Percentiles rank a stretch among this genome's conserved stretches.
These are phyloP conservation scores for Neosilurus hyrtlii DNA, from an alignment of 2,797 vertebrate species.

Conservation along the genomic window DNA sequence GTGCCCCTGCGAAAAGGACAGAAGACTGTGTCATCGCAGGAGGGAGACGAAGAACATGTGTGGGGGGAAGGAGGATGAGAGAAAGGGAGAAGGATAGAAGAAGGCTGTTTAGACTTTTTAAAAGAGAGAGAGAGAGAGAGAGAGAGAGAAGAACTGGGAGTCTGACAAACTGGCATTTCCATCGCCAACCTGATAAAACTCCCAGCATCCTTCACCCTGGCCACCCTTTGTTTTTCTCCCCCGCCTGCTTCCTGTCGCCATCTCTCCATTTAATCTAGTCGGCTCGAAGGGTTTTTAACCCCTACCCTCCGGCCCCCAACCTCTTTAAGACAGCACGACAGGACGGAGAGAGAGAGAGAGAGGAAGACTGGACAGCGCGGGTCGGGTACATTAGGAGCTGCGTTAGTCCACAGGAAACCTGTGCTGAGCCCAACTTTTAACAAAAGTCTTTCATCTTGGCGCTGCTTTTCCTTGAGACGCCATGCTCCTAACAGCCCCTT, in stretches of 20 bases:
- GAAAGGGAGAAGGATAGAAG: slow-evolving; percentile 31
- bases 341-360: slow-evolving; percentile 61
- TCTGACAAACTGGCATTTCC: slow-evolving; percentile 94
- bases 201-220: slow-evolving; percentile 71
- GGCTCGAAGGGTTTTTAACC: slow-evolving; percentile 81
- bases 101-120: slow-evolving; percentile 80
- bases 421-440: slow-evolving; percentile 79
- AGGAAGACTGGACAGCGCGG: slow-evolving; percentile 37
- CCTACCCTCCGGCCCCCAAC: background rate
- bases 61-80: slow-evolving; percentile 13
- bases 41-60: slow-evolving; percentile 28
- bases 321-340: slow-evolving; percentile 71
- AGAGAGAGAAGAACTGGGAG: slow-evolving; percentile 69
- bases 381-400: slow-evolving; percentile 32
- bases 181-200: slow-evolving; percentile 86
- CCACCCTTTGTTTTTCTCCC: slow-evolving; percentile 93
- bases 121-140: background rate
- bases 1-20: slow-evolving; percentile 79
- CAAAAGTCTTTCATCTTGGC: slow-evolving; percentile 94
- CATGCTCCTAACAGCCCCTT: slow-evolving; percentile 82
- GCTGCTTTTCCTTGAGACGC: slow-evolving; percentile 80
- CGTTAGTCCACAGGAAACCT: slow-evolving; percentile 85
- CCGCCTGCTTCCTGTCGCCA: slow-evolving; percentile 99
- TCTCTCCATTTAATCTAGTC: slow-evolving; percentile 99
- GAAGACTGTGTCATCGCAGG: slow-evolving; percentile 91